Conservation (phyloP, 2,113 vertebrate species). For the Andinoacara biseriatus region DNA sequence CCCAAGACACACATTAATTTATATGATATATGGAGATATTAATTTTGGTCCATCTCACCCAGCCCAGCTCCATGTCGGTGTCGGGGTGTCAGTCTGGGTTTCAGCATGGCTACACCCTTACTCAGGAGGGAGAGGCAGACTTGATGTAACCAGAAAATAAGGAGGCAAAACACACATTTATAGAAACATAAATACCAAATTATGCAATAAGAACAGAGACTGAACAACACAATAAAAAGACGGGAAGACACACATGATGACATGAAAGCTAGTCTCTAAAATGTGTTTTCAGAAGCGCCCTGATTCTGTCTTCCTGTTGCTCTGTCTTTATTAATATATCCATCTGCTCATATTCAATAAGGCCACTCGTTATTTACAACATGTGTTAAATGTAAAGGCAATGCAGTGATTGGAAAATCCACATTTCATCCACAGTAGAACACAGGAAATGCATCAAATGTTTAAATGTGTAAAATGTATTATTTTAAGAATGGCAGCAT, state of each 20-base stretch:
- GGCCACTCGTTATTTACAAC: neutral
- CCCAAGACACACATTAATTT: too few relatives aligned
- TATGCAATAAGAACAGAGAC: rapidly evolving
- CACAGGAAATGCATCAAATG: neutral
- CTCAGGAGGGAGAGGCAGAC: too few relatives aligned
- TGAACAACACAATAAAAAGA: neutral
- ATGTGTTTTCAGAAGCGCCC: neutral
- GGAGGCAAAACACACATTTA: neutral
- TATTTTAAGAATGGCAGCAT: neutral
- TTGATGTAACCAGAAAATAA: rapidly evolving
- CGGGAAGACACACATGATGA: neutral
- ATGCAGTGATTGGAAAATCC: neutral
- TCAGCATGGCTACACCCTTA: neutral
- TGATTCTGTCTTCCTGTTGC: neutral
- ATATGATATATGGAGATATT: too few relatives aligned
- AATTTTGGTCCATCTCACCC: too few relatives aligned
- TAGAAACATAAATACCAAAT: neutral
- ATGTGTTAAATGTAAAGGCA: neutral
- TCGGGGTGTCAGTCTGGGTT: neutral
- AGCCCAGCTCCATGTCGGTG: neutral
- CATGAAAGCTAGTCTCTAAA: rapidly evolving
- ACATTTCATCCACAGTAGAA: neutral
- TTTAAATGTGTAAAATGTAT: neutral
- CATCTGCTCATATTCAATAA: neutral
- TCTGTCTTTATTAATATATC: neutral